A percentile compares a stretch with the other conserved stretches of the same genome.
Conservation (phyloP, 2,888 invertebrate species). For the Stenchaetothrips biformis region DNA sequence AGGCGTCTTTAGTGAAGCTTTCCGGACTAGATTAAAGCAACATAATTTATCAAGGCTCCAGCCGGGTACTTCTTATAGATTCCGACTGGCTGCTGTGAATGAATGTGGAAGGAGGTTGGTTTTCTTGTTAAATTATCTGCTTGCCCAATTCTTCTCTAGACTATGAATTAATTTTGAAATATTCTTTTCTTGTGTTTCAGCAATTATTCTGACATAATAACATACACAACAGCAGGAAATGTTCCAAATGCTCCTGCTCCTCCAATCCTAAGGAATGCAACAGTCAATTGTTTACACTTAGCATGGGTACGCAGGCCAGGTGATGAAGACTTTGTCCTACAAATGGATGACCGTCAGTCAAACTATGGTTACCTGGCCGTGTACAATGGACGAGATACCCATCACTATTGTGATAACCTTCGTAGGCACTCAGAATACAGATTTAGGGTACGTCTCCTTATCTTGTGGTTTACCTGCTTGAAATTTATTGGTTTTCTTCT, state of each 20-base stretch:
- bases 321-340: conserved; percentile 76
- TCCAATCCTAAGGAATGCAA: conserved; percentile 63
- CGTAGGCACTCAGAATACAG: conserved; percentile 73
- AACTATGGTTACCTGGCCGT: conserved; percentile 75
- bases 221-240: conserved; percentile 70
- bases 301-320: conserved; percentile 69
- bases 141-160: conserved; percentile 13
- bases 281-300: conserved; percentile 60
- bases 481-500: background rate
- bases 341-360: conserved; percentile 64
- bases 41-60: conserved; percentile 69
- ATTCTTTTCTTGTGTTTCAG: conserved; percentile 44
- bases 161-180: background rate
- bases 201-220: conserved; percentile 62
- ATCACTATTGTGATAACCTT: conserved; percentile 62
- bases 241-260: conserved; percentile 73
- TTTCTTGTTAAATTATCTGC: conserved; percentile 9
- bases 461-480: background rate
- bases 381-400: conserved; percentile 70
- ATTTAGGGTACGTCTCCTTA: conserved; percentile 52
- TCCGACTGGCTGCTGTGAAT: conserved; percentile 79
- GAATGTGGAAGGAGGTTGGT: conserved; percentile 62
- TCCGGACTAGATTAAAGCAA: conserved; percentile 68
- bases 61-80: conserved; percentile 73
- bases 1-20: conserved; percentile 66